These are phyloP conservation scores for Periophthalmodon schlosseri DNA, from an alignment of 2,113 vertebrate species.

Conservation along the genomic window DNA sequence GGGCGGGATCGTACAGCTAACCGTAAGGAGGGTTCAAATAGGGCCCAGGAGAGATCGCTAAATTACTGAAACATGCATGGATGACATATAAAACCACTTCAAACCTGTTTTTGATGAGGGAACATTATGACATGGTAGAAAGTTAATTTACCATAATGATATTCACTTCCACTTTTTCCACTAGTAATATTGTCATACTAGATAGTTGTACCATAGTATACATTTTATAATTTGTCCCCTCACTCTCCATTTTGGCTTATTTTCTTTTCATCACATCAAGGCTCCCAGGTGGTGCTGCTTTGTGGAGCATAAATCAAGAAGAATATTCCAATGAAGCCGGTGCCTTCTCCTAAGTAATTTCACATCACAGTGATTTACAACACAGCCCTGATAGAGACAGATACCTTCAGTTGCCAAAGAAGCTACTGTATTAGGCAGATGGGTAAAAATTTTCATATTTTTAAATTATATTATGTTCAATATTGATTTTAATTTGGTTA, in stretches of 20 bases:
- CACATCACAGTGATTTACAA: conserved; percentile 58
- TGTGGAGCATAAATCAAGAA: conserved; percentile 56
- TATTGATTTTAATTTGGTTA: too few species aligned
- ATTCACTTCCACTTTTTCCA: too few species aligned
- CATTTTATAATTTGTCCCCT: background rate
- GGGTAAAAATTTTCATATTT: conserved; percentile 1
- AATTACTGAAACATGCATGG: too few species aligned
- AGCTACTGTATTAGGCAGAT: background rate
- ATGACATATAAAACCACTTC: too few species aligned
- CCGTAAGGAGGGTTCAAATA: too few species aligned
- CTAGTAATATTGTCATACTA: background rate
- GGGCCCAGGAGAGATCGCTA: too few species aligned
- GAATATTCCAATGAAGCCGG: conserved; percentile 52
- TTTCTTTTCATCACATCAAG: conserved; percentile 34
- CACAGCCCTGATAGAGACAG: conserved; percentile 27
- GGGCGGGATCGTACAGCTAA: too few species aligned
- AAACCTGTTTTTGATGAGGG: too few species aligned
- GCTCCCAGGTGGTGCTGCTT: conserved; percentile 51
- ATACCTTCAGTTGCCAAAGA: conserved; percentile 24
- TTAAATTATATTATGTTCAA: background rate
- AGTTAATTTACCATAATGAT: too few species aligned
- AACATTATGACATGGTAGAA: too few species aligned
- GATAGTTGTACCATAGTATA: background rate
- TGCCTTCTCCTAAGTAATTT: conserved; percentile 56
- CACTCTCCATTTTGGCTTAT: background rate